Evolutionary conservation across 2,888 invertebrate species (phyloP).

Genomic region (Drosophila pullipes): DNA sequence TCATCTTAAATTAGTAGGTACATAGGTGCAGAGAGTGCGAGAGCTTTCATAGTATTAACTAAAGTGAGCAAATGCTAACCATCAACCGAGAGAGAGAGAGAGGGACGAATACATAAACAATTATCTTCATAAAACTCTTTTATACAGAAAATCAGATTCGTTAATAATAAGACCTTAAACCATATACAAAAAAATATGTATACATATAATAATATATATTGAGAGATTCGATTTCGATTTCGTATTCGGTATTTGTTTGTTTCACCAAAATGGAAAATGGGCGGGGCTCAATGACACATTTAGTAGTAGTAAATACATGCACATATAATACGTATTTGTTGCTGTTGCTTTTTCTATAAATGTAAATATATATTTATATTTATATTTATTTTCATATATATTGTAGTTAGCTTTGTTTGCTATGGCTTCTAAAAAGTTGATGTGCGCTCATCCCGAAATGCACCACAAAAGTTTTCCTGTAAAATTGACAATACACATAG

Average conservation of each 20-base stretch:
- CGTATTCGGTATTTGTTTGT: slow-evolving; percentile 33
- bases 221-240: slow-evolving; percentile 54
- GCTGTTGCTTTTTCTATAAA: slow-evolving; percentile 8
- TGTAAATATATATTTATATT: slow-evolving; percentile 10
- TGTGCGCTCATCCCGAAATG: slow-evolving; percentile 40
- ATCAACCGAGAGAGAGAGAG: slow-evolving; percentile 32
- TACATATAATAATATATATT: slow-evolving; percentile 1
- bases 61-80: slow-evolving; percentile 74
- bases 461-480: slow-evolving; percentile 48
- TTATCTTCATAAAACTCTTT: slow-evolving; percentile 53
- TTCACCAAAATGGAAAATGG: slow-evolving; percentile 32
- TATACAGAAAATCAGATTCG: slow-evolving; percentile 51
- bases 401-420: slow-evolving; percentile 44
- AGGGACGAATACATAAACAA: slow-evolving; percentile 26
- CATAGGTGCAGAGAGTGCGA: slow-evolving; percentile 67
- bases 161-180: slow-evolving; percentile 41
- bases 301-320: slow-evolving; percentile 60
- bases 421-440: slow-evolving; percentile 57
- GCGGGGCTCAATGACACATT: slow-evolving; percentile 69
- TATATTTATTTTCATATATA: slow-evolving; percentile 28
- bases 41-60: slow-evolving; percentile 49
- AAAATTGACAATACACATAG: slow-evolving; percentile 68
- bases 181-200: slow-evolving; percentile 33
- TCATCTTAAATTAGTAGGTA: slow-evolving; percentile 73
- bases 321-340: slow-evolving; percentile 66